Evolutionary conservation across 2,797 vertebrate genomes (phyloP).

Genomic region (Phataginus tetradactyla): DNA sequence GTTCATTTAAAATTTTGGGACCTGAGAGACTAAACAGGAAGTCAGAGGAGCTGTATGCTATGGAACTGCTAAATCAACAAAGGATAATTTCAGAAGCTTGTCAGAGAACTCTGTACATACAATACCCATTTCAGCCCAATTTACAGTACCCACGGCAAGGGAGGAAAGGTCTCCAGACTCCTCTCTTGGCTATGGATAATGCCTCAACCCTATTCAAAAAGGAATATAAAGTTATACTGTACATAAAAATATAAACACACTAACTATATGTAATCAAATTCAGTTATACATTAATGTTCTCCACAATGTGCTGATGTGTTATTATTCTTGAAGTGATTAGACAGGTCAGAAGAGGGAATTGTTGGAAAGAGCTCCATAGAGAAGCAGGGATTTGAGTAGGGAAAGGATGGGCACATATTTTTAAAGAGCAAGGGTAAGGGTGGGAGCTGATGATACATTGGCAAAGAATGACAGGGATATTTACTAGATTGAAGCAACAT

Average conservation of each 20-base stretch:
- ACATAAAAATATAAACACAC: slow-evolving; percentile 59
- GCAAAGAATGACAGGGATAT: not conserved
- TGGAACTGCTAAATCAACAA: slow-evolving; percentile 73
- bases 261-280: slow-evolving; percentile 37
- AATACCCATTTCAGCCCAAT: slow-evolving; percentile 51
- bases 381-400: not conserved
- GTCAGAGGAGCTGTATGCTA: slow-evolving; percentile 55
- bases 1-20: slow-evolving; percentile 66
- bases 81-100: slow-evolving; percentile 71
- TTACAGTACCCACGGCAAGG: slow-evolving; percentile 42
- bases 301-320: not conserved
- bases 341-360: not conserved
- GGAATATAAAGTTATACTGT: slow-evolving; percentile 39
- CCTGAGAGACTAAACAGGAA: slow-evolving; percentile 68
- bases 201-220: slow-evolving; percentile 46
- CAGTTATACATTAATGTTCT: slow-evolving; percentile 2
- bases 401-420: not conserved
- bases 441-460: not conserved
- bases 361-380: not conserved
- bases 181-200: not conserved
- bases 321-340: slow-evolving; percentile 3
- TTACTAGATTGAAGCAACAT: not conserved
- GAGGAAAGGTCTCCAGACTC: slow-evolving; percentile 31
- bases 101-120: slow-evolving; percentile 51
- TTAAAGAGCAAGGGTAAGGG: not conserved